Percentiles rank a stretch among this genome's conserved stretches.
These are phyloP conservation scores for Julus scanicus DNA, from an alignment of 2,888 invertebrate species.

Conservation along the genomic window DNA sequence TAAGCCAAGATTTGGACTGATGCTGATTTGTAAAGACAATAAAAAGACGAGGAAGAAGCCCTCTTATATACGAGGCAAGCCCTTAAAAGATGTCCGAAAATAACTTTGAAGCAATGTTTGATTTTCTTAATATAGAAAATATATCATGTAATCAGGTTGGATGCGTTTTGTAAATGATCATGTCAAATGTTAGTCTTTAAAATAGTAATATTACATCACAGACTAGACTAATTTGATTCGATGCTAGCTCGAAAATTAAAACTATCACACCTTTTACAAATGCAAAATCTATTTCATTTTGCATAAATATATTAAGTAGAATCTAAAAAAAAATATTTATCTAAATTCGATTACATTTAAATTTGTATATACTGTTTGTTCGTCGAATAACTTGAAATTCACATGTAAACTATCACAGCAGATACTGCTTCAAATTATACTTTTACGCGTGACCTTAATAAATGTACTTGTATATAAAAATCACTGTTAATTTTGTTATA, in stretches of 20 bases:
- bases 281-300: background rate
- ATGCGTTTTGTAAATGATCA: too few relatives aligned
- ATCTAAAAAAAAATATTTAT: background rate
- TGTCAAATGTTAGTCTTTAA: background rate
- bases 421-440: too few relatives aligned
- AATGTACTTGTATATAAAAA: background rate
- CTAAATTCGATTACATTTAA: background rate
- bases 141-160: too few relatives aligned
- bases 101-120: too few relatives aligned
- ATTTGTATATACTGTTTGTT: background rate
- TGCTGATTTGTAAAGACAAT: background rate
- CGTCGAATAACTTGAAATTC: background rate
- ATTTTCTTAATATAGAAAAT: too few relatives aligned
- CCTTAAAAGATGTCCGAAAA: too few relatives aligned
- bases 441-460: background rate
- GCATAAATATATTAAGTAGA: conserved; percentile 16
- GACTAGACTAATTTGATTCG: background rate
- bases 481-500: background rate
- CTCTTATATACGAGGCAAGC: too few relatives aligned
- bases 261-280: background rate
- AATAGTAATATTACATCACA: conserved; percentile 14
- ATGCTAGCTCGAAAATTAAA: background rate
- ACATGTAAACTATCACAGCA: background rate
- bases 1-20: background rate
- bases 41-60: too few relatives aligned